A percentile compares a stretch with the other conserved stretches of the same genome.
Conservation (phyloP, 2,113 vertebrate species). For the Lates calcarifer region DNA sequence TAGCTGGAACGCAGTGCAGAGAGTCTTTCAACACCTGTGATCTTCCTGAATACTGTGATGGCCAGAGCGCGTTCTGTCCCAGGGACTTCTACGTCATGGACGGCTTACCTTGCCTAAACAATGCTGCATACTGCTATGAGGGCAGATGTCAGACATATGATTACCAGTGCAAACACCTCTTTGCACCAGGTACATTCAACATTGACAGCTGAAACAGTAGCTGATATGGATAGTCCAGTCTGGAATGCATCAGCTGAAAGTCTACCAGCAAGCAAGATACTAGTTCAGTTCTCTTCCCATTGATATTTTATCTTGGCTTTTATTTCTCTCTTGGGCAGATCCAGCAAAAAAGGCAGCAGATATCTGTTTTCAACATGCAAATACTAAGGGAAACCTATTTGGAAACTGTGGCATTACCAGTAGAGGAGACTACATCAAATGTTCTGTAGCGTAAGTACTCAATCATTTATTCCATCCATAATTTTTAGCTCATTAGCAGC, state of each 20-base stretch:
- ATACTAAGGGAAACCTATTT: conserved; percentile 83
- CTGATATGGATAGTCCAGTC: not conserved
- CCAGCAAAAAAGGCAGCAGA: conserved; percentile 85
- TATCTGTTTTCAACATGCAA: conserved; percentile 84
- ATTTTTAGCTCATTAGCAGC: not conserved
- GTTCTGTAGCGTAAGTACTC: conserved; percentile 84
- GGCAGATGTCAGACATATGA: conserved; percentile 90
- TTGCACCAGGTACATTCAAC: conserved; percentile 82
- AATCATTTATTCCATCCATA: not conserved
- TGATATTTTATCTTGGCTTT: conserved; percentile 3
- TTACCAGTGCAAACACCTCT: conserved; percentile 87
- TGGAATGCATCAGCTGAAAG: not conserved
- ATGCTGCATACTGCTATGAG: conserved; percentile 87
- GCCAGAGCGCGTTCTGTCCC: conserved; percentile 84
- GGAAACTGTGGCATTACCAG: conserved; percentile 88
- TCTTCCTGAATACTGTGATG: conserved; percentile 90
- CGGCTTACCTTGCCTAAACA: conserved; percentile 83
- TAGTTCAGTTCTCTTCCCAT: not conserved
- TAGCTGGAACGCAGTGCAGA: conserved; percentile 86
- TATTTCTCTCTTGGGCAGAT: conserved; percentile 69
- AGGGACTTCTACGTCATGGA: conserved; percentile 87
- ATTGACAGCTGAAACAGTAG: no score
- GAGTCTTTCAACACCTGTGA: conserved; percentile 83
- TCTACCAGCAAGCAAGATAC: not conserved
- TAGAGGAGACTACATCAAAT: conserved; percentile 46